Conservation (phyloP, 2,888 invertebrate genomes). For the Plagodis dolabraria region DNA sequence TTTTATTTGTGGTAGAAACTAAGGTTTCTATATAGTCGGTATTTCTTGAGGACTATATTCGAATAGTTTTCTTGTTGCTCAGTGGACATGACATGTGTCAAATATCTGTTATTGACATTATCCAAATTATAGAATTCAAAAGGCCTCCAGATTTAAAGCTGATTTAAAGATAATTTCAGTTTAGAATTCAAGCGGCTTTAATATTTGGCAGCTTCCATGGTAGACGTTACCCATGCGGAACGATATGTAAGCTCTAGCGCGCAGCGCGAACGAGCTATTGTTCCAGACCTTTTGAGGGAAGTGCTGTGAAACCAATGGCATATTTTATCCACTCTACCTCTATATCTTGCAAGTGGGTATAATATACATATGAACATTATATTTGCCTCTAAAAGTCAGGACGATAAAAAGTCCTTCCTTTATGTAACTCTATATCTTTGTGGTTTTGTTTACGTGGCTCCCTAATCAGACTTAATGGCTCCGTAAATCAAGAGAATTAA, state of each 20-base stretch:
- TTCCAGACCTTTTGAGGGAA: constrained; percentile 31
- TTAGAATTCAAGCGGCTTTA: constrained; percentile 1
- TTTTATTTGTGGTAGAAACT: too few relatives aligned
- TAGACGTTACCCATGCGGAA: constrained; percentile 26
- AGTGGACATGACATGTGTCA: too few relatives aligned
- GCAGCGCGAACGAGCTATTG: constrained; percentile 21
- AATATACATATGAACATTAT: too few relatives aligned
- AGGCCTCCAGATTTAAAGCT: too few relatives aligned
- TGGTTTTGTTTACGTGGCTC: constrained; percentile 10
- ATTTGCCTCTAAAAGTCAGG: neutral
- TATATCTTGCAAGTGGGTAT: neutral
- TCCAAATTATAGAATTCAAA: too few relatives aligned
- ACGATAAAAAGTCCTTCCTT: constrained; percentile 4
- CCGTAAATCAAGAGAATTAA: constrained; percentile 29
- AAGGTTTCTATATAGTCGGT: too few relatives aligned
- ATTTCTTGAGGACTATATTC: too few relatives aligned
- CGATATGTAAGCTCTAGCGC: constrained; percentile 21
- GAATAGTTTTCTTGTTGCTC: too few relatives aligned
- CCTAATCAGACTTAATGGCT: constrained; percentile 24
- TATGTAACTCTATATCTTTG: constrained; percentile 11
- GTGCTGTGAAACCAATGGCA: constrained; percentile 9
- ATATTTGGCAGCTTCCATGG: constrained; percentile 28
- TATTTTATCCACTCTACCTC: neutral
- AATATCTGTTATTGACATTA: too few relatives aligned
- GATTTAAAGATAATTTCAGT: too few relatives aligned